A percentile compares a stretch with the other conserved stretches of the same genome.
These are phyloP conservation scores for Pristis pectinata DNA, from an alignment of 2,797 vertebrate species.

Conservation along the genomic window DNA sequence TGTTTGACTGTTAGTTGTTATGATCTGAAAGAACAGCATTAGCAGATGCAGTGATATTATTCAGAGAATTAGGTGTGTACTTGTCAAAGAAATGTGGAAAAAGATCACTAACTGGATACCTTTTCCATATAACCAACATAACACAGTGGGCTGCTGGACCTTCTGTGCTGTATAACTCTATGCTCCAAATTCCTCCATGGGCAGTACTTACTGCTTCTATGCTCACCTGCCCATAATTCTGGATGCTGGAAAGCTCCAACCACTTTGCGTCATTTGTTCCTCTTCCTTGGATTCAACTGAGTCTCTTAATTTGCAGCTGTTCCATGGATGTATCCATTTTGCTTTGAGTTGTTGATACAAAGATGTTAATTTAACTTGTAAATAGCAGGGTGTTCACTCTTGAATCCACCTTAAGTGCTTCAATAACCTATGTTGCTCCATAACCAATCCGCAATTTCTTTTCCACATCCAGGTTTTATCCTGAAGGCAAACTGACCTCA, in stretches of 20 bases:
- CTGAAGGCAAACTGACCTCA: not conserved
- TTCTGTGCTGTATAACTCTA: not conserved
- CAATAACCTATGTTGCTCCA: not conserved
- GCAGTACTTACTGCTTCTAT: not conserved
- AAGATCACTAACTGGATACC: not conserved
- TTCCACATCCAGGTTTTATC: not conserved
- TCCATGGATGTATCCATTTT: not conserved
- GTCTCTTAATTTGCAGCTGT: not conserved
- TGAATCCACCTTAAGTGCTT: not conserved
- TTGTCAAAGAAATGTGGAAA: not conserved
- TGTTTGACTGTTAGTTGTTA: not conserved
- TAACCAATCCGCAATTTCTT: not conserved
- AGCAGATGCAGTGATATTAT: not conserved
- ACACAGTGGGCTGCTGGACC: not conserved
- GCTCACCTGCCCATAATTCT: not conserved
- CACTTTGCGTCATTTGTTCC: not conserved
- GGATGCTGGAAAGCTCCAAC: not conserved
- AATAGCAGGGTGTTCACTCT: too few relatives aligned
- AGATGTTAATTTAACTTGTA: not conserved
- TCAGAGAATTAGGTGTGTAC: not conserved
- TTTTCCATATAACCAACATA: not conserved
- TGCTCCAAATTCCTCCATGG: not conserved
- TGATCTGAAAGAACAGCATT: not conserved
- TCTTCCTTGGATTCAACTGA: not conserved
- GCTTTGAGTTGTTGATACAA: not conserved